phyloP scores from a whole-genome alignment of 2,113 vertebrate genomes.

The Vireo altiloquus region DNA sequence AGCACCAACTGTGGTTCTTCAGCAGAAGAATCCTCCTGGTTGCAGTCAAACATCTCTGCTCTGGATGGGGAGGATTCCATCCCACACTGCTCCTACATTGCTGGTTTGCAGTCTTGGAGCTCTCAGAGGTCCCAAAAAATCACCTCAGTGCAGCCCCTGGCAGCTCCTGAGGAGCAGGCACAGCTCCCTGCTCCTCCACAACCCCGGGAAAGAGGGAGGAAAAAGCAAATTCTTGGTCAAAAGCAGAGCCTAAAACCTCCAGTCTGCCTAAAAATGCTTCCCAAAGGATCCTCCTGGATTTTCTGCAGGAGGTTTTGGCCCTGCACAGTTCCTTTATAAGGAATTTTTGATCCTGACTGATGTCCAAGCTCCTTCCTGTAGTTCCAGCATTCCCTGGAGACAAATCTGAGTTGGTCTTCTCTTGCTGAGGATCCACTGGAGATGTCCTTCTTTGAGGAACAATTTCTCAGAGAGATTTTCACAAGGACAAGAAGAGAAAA shows the following conservation, averaged over 20 bases:
- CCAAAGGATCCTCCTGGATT: background rate
- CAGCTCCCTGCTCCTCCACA: background rate
- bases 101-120: background rate
- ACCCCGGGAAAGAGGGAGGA: background rate
- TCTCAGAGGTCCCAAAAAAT: background rate
- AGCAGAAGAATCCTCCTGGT: background rate
- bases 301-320: background rate
- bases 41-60: background rate
- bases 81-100: background rate
- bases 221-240: background rate
- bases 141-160: background rate
- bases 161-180: background rate
- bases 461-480: background rate
- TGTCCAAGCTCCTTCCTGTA: background rate
- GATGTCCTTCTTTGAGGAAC: background rate
- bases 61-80: background rate
- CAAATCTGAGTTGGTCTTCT: background rate
- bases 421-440: background rate
- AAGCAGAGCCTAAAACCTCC: background rate
- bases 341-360: background rate
- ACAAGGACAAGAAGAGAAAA: background rate
- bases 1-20: background rate
- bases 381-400: background rate
- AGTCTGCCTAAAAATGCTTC: background rate
- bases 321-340: background rate